phyloP scores from a whole-genome alignment of 2,888 invertebrate genomes.

The Helleia helle region DNA sequence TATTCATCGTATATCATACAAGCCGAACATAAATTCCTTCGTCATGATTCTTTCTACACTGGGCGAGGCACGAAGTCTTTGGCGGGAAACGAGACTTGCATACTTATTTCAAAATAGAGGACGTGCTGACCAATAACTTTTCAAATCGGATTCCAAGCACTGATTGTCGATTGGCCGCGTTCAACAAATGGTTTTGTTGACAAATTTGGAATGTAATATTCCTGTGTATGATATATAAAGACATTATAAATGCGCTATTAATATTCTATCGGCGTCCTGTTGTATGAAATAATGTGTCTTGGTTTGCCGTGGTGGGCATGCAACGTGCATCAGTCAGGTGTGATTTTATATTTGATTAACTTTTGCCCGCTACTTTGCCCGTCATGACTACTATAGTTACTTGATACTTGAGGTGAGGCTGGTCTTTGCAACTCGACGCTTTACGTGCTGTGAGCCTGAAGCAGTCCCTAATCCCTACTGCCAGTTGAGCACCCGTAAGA shows the following conservation, averaged over 20 bases:
- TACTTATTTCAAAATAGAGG: conserved; percentile 39
- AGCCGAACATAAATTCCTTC: conserved; percentile 51
- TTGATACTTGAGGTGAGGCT: too few relatives aligned
- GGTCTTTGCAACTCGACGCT: too few relatives aligned
- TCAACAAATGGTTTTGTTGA: conserved; percentile 46
- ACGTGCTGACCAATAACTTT: conserved; percentile 36
- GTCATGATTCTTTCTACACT: conserved; percentile 65
- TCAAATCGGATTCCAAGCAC: conserved; percentile 31
- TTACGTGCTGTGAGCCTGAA: too few relatives aligned
- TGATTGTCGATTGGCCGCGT: conserved; percentile 40
- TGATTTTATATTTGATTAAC: not conserved
- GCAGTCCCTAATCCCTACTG: too few relatives aligned
- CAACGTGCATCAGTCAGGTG: not conserved
- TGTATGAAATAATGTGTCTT: conserved; percentile 9
- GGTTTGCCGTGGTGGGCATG: not conserved
- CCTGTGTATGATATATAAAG: conserved; percentile 17
- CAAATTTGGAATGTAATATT: conserved; percentile 38
- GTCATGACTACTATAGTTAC: too few relatives aligned
- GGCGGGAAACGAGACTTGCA: conserved; percentile 52
- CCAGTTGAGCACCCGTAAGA: too few relatives aligned
- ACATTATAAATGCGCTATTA: conserved; percentile 14
- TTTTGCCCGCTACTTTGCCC: too few relatives aligned
- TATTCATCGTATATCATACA: conserved; percentile 54
- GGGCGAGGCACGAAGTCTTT: conserved; percentile 64
- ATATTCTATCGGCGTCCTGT: conserved; percentile 10